Percentiles rank a stretch among this genome's conserved stretches.
Conservation (phyloP, 2,797 vertebrate species). For the Sphenopsis melanotis region DNA sequence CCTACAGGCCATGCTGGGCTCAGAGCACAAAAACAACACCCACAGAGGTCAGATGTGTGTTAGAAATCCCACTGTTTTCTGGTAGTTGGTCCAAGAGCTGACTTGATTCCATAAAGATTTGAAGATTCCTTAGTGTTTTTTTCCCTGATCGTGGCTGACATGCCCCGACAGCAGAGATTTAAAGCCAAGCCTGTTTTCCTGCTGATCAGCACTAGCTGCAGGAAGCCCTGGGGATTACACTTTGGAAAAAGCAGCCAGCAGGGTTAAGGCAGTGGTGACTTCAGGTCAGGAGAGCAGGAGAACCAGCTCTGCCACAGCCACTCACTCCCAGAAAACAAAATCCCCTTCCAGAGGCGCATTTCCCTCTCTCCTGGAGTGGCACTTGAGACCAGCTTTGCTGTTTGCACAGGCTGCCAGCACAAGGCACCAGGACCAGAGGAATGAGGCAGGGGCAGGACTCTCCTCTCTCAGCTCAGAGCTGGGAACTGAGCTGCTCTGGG, state of each 20-base stretch:
- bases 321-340: background rate
- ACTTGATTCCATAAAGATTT: background rate
- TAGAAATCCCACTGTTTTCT: background rate
- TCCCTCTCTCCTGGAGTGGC: background rate
- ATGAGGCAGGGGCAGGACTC: background rate
- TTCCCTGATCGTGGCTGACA: background rate
- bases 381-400: background rate
- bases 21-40: background rate
- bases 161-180: accelerated
- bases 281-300: background rate
- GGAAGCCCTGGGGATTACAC: background rate
- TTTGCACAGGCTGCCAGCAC: background rate
- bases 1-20: background rate
- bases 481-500: background rate
- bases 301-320: background rate
- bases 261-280: background rate
- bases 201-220: background rate
- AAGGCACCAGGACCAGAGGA: background rate
- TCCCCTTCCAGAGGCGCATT: background rate
- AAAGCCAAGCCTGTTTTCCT: background rate
- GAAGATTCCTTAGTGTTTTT: background rate
- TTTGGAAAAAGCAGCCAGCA: background rate
- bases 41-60: accelerated
- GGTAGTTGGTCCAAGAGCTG: background rate
- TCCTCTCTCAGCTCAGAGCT: accelerated